phyloP scores from a whole-genome alignment of 2,797 vertebrate genomes.

The Atherinosoma microstoma region DNA sequence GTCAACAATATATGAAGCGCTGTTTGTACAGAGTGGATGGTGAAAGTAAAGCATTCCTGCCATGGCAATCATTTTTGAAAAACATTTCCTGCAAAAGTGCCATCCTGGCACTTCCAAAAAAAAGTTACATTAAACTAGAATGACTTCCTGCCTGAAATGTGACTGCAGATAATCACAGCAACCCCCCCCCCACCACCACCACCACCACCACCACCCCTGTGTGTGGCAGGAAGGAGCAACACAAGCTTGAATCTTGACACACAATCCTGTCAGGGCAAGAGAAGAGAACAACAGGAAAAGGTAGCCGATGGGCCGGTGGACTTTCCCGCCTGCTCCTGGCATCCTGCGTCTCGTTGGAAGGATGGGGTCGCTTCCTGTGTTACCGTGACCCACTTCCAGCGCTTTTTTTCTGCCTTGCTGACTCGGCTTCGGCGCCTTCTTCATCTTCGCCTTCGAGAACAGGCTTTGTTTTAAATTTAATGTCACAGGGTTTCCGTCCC shows the following conservation, averaged over 20 bases:
- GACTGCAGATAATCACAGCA: slow-evolving; percentile 14
- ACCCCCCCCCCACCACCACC: slow-evolving; percentile 4
- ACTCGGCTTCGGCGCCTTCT: slow-evolving; percentile 7
- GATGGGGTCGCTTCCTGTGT: slow-evolving; percentile 67
- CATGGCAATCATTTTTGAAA: neutral
- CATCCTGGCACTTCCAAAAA: slow-evolving; percentile 19
- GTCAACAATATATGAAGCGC: neutral
- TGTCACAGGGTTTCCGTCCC: neutral
- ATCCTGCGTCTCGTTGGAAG: slow-evolving; percentile 61
- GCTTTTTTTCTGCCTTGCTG: slow-evolving; percentile 1
- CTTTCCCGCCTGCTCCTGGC: slow-evolving; percentile 45
- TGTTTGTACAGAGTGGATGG: neutral
- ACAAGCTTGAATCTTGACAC: slow-evolving; percentile 20
- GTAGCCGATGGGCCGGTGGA: slow-evolving; percentile 46
- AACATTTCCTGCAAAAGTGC: slow-evolving; percentile 50
- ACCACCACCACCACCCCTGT: no score
- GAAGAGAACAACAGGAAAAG: slow-evolving; percentile 76
- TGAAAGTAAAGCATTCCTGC: slow-evolving; percentile 2
- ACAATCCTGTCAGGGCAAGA: slow-evolving; percentile 21
- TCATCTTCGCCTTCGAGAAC: neutral
- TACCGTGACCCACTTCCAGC: slow-evolving; percentile 61
- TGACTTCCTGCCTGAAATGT: slow-evolving; percentile 46
- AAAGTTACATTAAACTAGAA: slow-evolving; percentile 16
- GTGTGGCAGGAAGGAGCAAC: slow-evolving; percentile 33
- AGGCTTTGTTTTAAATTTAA: neutral